Evolutionary conservation across 2,113 vertebrate genomes (phyloP).

Genomic region (Aptenodytes patagonicus): DNA sequence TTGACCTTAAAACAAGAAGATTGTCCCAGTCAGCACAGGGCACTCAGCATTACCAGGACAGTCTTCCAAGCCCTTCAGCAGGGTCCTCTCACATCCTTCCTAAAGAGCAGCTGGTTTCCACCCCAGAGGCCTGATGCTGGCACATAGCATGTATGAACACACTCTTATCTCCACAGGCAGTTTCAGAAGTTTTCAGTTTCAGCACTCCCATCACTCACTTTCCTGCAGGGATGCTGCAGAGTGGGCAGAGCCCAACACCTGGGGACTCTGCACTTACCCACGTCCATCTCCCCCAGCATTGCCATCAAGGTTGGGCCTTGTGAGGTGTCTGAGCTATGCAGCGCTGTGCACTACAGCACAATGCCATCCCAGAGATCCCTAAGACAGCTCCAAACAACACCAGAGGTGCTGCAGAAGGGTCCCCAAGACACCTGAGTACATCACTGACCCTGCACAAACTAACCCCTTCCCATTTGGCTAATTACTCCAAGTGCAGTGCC

Average conservation of each 20-base stretch:
- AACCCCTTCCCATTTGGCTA: background rate
- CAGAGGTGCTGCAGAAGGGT: background rate
- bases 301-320: background rate
- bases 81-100: background rate
- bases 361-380: background rate
- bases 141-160: background rate
- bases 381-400: background rate
- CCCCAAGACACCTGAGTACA: background rate
- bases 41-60: background rate
- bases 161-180: background rate
- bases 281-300: background rate
- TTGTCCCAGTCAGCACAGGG: background rate
- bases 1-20: conserved; percentile 79
- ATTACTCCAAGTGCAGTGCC: background rate
- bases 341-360: background rate
- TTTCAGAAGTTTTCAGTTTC: background rate
- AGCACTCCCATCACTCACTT: background rate
- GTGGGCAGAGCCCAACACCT: background rate
- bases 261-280: background rate
- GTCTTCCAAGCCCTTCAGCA: background rate
- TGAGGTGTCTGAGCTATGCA: background rate
- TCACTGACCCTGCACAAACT: background rate
- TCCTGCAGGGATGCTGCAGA: background rate
- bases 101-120: background rate
- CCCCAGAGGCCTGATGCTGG: background rate